Conservation (phyloP, 2,888 invertebrate genomes). For the Plagodis dolabraria region DNA sequence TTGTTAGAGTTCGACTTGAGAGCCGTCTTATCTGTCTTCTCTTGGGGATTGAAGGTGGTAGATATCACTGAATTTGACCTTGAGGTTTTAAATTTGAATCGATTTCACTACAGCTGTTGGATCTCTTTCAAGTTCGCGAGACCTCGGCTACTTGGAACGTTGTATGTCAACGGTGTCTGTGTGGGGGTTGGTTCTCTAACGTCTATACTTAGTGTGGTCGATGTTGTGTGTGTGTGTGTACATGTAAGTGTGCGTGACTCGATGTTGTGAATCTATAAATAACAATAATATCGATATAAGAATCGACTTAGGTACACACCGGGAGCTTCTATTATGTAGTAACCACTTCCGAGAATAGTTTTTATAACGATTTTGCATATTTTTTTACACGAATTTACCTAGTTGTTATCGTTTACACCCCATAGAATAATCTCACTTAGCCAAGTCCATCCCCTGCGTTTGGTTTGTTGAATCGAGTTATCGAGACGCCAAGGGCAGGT, state of each 20-base stretch:
- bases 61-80: no score
- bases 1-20: no score
- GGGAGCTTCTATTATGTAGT: slow-evolving; percentile 44
- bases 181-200: no score
- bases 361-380: slow-evolving; percentile 55
- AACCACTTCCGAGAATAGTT: slow-evolving; percentile 42
- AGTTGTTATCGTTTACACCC: slow-evolving; percentile 46
- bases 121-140: no score
- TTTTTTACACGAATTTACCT: slow-evolving; percentile 59
- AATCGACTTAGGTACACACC: slow-evolving; percentile 11
- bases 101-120: no score
- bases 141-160: no score
- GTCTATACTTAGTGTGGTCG: no score
- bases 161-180: no score
- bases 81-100: no score
- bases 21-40: no score
- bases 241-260: neutral
- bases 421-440: slow-evolving; percentile 4
- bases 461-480: neutral
- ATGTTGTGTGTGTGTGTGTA: neutral
- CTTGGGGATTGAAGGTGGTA: no score
- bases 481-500: neutral
- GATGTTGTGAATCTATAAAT: neutral
- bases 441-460: slow-evolving; percentile 1
- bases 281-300: neutral